Base-by-base conservation (phyloP, 1,140 invertebrate species). In the Drosophila subpulchrella region DNA sequence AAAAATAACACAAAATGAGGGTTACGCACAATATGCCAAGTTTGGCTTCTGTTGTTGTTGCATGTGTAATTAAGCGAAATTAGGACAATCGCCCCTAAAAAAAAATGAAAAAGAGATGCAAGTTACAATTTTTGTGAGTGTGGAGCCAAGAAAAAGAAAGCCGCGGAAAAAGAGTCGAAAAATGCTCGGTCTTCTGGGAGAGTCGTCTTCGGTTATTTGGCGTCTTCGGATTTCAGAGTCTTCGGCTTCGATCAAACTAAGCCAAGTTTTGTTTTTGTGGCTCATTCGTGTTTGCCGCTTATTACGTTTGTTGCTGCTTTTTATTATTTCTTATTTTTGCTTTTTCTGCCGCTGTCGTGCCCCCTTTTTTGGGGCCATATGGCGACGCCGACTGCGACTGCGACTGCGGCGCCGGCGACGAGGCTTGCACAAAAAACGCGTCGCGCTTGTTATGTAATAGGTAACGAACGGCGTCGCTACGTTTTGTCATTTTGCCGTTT, bases 341-440 rank as follows among this genome's bases (percentile, higher is more conserved):
- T 20, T 59, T 57, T 74, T 46, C 58, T 55, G 79, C 58, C 38
- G 61, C 76, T 82, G 83, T 88, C 84, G 83, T 88, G 83, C 83
- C 83, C 83, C 83, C 84, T 88, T 88, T 84, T 78, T 85, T 86
- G 78, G 78, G 81, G 81, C 81, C 72, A 85, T 84, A 79, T 85
- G 81, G 71, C 81, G 81, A 48, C 61, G 81, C 17, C 57, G 57
- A 48, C 66, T 20, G 67, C 13, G 71, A 24, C 57, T 27, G 10
- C 56, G 67, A 42, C 61, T 66, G 30, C 30, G 41, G 46, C 32
- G 54, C 55, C 44, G 75, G 27, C 51, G 65, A 59, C 44, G 62
- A 41, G 53, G 75, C 79, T 83, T 78, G 78, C 78, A 86, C 83
- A 82, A 82, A 86, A 81, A 79, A 68, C 78, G 75, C 80, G 82